Base-by-base conservation (phyloP, 2,113 vertebrate genomes). In the Brevimyrus niger region DNA sequence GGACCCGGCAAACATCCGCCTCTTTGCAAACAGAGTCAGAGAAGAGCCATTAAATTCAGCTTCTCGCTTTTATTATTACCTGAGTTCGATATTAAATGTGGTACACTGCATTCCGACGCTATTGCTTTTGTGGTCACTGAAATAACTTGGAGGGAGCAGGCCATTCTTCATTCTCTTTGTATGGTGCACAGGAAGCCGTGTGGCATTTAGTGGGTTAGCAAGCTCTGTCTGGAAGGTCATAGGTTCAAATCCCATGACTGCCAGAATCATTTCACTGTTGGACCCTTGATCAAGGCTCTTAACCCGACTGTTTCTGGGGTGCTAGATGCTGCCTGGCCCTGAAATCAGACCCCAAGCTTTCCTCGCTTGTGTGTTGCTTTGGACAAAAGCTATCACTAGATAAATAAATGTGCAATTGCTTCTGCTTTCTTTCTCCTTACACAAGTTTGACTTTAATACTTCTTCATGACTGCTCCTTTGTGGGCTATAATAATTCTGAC, bases 391-490 rank as follows among this genome's bases (percentile, higher is more conserved):
- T 13, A 31, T 27, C 10, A 0, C 27, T 31, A 69, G 31, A 31
- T 31, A 31, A 69, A 69, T 69, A 69, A 13, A 27, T 69, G 61
- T 65, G 10, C n/a, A 31, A 69, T 31, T 69, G 84, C 46, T 58
- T 53, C 31, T 80, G 61, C 89, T 46, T 42, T 58, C 4, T 21
- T 35, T 86, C 53, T 47, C 53, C 6, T 51, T 27, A 89, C 73
- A 89, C 51, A 47, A 89, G 44, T 88, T 55, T 69, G 38, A 50
- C 61, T 73, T 88, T 85, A 61, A 69, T 86, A 50, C 55, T 65
- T 69, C 82, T 86, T 83, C 82, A 38, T 35, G n/a, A 23, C 35
- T 11, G 21, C 42, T 23, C 55, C 42, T 86, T 69, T 35, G 82
- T 17, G 47, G 11, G 44, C 69, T 73, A n/a, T 58, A 48, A 27